These are phyloP conservation scores for Sebastes vulpes DNA, from an alignment of 2,797 vertebrate genomes.

Conservation along the genomic window DNA sequence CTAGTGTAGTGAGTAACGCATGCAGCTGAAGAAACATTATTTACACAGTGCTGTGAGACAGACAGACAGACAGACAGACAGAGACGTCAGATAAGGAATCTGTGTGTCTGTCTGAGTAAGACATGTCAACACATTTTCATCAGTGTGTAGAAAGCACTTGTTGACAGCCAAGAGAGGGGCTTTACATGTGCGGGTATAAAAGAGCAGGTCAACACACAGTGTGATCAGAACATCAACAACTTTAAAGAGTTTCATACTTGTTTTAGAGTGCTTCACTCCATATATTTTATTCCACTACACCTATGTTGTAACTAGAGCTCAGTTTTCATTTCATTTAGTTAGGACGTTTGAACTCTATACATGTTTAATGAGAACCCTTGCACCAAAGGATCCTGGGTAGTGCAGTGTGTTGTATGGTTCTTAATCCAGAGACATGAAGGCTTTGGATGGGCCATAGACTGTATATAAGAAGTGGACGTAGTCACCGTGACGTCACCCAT, in stretches of 20 bases:
- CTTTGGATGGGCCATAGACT: background rate
- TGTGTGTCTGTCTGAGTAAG: slow-evolving; percentile 37
- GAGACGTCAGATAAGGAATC: slow-evolving; percentile 40
- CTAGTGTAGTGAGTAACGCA: background rate
- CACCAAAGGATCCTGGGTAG: slow-evolving; percentile 2
- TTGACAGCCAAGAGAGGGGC: slow-evolving; percentile 49
- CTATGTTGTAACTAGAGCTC: background rate
- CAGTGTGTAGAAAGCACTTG: slow-evolving; percentile 38
- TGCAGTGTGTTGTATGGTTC: background rate
- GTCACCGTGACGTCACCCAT: too few species aligned
- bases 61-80: background rate
- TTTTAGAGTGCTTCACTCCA: background rate
- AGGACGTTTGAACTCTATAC: too few species aligned
- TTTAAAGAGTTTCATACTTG: background rate
- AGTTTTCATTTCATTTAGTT: background rate
- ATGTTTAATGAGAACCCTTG: background rate
- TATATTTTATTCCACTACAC: background rate
- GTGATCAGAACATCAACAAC: background rate
- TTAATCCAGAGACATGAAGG: background rate
- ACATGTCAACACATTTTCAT: slow-evolving; percentile 82
- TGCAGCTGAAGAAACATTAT: background rate
- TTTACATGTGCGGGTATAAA: slow-evolving; percentile 38
- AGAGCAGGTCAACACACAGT: background rate
- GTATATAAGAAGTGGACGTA: too few species aligned
- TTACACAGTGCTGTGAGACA: slow-evolving; percentile 1